Evolutionary conservation across 2,113 vertebrate genomes (phyloP).

Genomic region (Nestor notabilis): DNA sequence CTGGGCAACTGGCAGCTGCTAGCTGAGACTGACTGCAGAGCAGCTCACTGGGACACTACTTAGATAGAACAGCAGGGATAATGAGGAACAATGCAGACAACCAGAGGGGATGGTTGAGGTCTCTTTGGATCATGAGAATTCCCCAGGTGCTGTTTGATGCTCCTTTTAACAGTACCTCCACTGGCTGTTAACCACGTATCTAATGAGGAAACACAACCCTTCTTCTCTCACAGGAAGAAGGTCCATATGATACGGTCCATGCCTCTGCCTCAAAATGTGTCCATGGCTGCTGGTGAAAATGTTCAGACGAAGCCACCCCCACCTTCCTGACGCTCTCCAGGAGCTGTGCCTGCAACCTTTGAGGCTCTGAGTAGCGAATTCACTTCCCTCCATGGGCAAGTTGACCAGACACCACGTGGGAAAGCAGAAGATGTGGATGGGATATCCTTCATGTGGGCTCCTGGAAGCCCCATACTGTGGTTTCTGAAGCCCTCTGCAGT

Average conservation of each 20-base stretch:
- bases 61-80: background rate
- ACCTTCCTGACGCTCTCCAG: background rate
- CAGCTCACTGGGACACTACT: background rate
- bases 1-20: background rate
- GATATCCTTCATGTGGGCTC: background rate
- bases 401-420: background rate
- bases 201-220: background rate
- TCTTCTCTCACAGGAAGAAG: background rate
- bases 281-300: rapidly evolving
- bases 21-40: background rate
- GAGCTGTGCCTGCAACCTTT: background rate
- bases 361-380: background rate
- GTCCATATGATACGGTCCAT: background rate
- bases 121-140: background rate
- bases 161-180: background rate
- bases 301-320: background rate
- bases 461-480: background rate
- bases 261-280: background rate
- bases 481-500: background rate
- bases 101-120: background rate
- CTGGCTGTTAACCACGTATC: background rate
- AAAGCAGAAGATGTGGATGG: background rate
- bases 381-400: background rate
- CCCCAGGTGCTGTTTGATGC: background rate
- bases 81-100: background rate